These are phyloP conservation scores for Muntiacus reevesi DNA, from an alignment of 2,113 vertebrate genomes.

Conservation along the genomic window DNA sequence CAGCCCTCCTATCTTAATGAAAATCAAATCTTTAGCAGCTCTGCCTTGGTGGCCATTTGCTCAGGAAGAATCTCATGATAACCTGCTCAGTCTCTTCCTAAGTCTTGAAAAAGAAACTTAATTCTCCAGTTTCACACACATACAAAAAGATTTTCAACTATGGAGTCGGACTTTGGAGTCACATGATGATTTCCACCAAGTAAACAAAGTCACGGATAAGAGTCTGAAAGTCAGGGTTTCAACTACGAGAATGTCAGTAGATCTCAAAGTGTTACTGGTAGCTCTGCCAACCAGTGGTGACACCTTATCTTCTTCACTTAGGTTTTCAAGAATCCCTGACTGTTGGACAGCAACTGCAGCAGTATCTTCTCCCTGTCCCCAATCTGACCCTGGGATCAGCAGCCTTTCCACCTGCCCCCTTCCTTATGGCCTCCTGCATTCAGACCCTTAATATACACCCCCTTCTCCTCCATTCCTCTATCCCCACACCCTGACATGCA, in stretches of 20 bases:
- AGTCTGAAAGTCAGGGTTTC: not conserved
- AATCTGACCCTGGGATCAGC: not conserved
- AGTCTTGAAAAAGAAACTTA: conserved; percentile 17
- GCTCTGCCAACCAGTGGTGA: not conserved
- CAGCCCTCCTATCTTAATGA: conserved; percentile 40
- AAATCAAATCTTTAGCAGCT: conserved; percentile 47
- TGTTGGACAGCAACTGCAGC: not conserved
- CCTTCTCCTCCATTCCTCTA: not conserved
- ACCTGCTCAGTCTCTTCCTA: not conserved
- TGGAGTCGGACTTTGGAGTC: not conserved
- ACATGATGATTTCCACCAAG: not conserved
- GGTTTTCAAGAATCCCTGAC: not conserved
- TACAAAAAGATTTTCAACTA: not conserved
- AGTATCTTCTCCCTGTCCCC: not conserved
- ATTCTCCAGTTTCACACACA: not conserved
- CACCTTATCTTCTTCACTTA: not conserved
- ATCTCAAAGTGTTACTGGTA: not conserved
- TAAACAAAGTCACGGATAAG: not conserved
- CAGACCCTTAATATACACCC: not conserved
- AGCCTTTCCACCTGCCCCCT: not conserved
- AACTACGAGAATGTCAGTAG: not conserved
- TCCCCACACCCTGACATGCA: not conserved
- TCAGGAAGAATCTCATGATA: not conserved
- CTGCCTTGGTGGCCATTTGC: not conserved
- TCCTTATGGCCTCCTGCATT: not conserved